Base-by-base conservation (phyloP, 1,140 invertebrate species). In the Manduca sexta region DNA sequence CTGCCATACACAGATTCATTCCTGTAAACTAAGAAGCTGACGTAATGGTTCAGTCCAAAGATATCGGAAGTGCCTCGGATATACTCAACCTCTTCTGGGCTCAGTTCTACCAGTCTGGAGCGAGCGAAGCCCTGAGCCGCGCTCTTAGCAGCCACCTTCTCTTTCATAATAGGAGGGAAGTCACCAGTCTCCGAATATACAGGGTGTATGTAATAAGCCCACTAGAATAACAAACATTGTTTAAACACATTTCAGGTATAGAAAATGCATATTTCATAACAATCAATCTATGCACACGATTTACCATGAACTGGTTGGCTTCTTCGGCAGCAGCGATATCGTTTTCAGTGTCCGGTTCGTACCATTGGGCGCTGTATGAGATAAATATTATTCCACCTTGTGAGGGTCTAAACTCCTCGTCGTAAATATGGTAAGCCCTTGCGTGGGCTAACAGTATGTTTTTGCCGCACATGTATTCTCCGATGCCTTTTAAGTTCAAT, bases 361-460 rank as follows among this genome's bases (percentile, higher is more conserved):
- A 45, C 56, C 51, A 59, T 5, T 15, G 3, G 1, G 38, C 29
- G 13, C 52, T 55, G 29, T 49, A 33, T 10, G 44, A 11, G 11
- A 67, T 57, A 43, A 61, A 68, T 55, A 69, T 40, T 10, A 16
- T 30, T 16, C 89, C 90, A 26, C 84, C 74, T 49, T 92, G 88
- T 2, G 51, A 59, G 2, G 61, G 0, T 56, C 87, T 84, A 63
- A 90, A 93, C 43, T 89, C 74, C 2, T 86, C 60, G 34, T 91
- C 74, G 54, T 92, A 93, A 40, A 92, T 83, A 42, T 87, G 84
- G 42, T 88, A 89, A 2, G 84, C 87, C 63, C 82, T 86, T 1
- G 88, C 89, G 58, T 91, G 90, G 0, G 90, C 86, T 56, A 86
- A 76, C 0, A 91, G 56, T n/a, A 89, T 30, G 58, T 87, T 89